Evolutionary conservation across 2,797 vertebrate species (phyloP).

Genomic region (Ptychadena robeensis): DNA sequence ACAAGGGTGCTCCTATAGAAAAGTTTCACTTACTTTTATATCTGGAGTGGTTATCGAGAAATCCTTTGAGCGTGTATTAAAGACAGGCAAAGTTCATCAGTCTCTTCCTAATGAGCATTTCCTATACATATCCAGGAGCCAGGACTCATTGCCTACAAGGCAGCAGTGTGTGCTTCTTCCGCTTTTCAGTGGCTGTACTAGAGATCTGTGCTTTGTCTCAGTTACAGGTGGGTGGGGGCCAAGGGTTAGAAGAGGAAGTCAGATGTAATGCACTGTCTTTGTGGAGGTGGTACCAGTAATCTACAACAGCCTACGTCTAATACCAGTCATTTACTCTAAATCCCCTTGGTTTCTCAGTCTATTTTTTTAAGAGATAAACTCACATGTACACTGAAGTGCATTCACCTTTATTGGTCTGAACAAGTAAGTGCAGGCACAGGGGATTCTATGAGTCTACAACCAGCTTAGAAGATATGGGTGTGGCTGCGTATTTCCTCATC

Average conservation of each 20-base stretch:
- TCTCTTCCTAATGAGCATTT: background rate
- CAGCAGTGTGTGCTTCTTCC: background rate
- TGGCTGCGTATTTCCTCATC: background rate
- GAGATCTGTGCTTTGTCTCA: background rate
- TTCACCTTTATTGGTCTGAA: background rate
- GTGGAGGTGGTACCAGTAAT: constrained; percentile 12
- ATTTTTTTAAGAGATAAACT: background rate
- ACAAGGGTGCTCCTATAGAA: background rate
- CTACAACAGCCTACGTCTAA: background rate
- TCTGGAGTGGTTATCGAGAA: no score
- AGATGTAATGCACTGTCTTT: background rate
- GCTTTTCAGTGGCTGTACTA: background rate
- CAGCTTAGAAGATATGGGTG: background rate
- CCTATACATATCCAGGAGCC: background rate
- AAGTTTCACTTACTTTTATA: background rate
- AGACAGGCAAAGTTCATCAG: background rate
- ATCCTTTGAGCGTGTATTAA: background rate
- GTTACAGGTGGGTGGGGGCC: constrained; percentile 26
- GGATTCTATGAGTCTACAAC: background rate
- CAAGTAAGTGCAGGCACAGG: background rate
- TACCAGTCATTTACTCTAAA: no score
- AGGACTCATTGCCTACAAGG: background rate
- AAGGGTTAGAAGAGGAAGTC: constrained; percentile 8
- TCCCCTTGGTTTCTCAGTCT: no score
- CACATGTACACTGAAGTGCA: background rate